phyloP scores from a whole-genome alignment of 2,888 invertebrate species.

The Laspeyria flexula region DNA sequence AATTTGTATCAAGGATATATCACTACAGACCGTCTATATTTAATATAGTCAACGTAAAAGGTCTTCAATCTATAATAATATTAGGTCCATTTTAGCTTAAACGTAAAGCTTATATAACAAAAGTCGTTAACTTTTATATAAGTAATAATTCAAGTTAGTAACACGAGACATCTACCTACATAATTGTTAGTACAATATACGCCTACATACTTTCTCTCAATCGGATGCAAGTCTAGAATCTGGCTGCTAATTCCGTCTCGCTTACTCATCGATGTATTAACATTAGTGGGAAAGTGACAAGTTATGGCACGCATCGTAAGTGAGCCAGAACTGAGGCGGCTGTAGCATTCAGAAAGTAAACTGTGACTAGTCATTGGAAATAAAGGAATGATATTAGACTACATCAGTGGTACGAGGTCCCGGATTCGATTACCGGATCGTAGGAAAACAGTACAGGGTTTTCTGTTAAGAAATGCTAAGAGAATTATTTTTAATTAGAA shows the following conservation, averaged over 20 bases:
- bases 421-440: no score
- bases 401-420: no score
- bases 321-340: conserved; percentile 52
- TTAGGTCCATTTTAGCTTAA: neutral
- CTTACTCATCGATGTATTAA: conserved; percentile 43
- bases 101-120: neutral
- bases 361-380: conserved; percentile 29
- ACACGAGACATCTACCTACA: conserved; percentile 24
- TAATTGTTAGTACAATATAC: conserved; percentile 37
- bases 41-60: neutral
- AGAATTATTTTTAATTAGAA: no score
- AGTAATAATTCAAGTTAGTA: conserved; percentile 21
- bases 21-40: neutral
- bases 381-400: neutral
- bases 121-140: neutral
- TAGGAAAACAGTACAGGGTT: no score
- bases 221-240: conserved; percentile 54
- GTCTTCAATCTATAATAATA: neutral
- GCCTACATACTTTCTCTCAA: conserved; percentile 65
- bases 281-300: conserved; percentile 59
- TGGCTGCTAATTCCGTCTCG: conserved; percentile 48
- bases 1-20: neutral
- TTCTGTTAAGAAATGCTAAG: no score
- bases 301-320: conserved; percentile 50
- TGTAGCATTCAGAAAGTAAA: conserved; percentile 29